Percentiles rank a stretch among this genome's conserved stretches.
Conservation (phyloP, 2,113 vertebrate genomes). For the Mirza zaza region DNA sequence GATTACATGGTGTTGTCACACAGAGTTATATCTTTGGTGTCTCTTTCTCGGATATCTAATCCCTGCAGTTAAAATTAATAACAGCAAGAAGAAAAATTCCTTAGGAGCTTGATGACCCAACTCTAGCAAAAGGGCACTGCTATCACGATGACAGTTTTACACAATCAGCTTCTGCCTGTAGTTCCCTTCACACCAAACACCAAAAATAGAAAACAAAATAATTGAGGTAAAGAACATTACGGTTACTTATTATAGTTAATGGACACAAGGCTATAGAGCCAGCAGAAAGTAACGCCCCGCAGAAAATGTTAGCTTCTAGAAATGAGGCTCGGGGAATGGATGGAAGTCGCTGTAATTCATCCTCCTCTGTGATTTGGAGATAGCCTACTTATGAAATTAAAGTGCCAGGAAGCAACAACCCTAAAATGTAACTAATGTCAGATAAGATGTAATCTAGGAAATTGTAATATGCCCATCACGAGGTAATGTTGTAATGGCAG, state of each 20-base stretch:
- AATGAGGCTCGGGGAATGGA: background rate
- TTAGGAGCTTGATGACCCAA: background rate
- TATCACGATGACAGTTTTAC: background rate
- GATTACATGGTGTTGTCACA: background rate
- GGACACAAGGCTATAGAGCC: background rate
- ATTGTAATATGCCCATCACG: constrained; percentile 72
- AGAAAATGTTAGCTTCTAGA: constrained; percentile 46
- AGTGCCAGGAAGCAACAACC: constrained; percentile 74
- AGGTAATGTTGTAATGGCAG: constrained; percentile 68
- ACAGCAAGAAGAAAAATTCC: constrained; percentile 40
- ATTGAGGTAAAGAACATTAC: constrained; percentile 3
- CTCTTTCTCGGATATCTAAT: constrained; percentile 1
- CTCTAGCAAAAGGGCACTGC: background rate
- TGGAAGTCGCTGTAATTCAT: constrained; percentile 32
- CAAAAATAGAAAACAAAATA: constrained; percentile 50
- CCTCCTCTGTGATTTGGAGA: constrained; percentile 65
- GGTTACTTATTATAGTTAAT: background rate
- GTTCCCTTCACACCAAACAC: background rate
- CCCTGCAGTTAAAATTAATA: constrained; percentile 37
- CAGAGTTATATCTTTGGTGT: background rate
- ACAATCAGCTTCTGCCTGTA: background rate
- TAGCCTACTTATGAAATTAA: constrained; percentile 75
- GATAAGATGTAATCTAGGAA: constrained; percentile 76
- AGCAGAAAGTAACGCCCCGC: background rate
- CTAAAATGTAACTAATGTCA: constrained; percentile 76